Evolutionary conservation across 2,797 vertebrate genomes (phyloP).

Genomic region (Ptychobarbus kaznakovi): DNA sequence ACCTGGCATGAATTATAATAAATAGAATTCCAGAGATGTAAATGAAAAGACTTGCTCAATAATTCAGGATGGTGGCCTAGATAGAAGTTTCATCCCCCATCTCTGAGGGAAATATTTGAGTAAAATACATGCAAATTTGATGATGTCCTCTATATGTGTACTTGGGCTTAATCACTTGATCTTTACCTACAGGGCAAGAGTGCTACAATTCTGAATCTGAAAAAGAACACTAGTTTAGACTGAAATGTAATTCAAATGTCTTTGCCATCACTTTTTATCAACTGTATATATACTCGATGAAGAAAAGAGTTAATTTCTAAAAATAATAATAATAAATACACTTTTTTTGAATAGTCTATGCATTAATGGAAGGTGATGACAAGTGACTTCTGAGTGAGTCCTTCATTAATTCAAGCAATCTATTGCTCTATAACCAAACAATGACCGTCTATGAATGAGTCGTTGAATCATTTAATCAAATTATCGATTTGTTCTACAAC

Average conservation of each 20-base stretch:
- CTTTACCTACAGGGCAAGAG: neutral
- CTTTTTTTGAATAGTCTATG: neutral
- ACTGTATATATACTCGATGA: neutral
- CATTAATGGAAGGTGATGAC: neutral
- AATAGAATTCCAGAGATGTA: conserved; percentile 55
- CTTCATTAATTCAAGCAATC: neutral
- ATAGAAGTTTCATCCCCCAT: conserved; percentile 54
- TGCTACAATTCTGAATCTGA: neutral
- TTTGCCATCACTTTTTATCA: neutral
- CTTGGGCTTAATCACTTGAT: neutral
- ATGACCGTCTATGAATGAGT: neutral
- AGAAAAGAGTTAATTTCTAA: neutral
- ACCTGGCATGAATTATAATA: conserved; percentile 50
- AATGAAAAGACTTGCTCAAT: conserved; percentile 59
- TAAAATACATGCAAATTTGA: conserved; percentile 46
- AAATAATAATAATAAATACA: too few relatives aligned
- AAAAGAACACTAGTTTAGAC: neutral
- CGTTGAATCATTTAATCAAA: neutral
- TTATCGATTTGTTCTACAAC: neutral
- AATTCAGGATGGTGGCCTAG: conserved; percentile 63
- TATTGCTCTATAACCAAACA: neutral
- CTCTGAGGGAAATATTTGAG: conserved; percentile 50
- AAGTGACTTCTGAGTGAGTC: neutral
- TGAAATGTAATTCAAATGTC: neutral
- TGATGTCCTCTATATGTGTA: conserved; percentile 41